Evolutionary conservation across 2,888 invertebrate genomes (phyloP), one percentile per base, ranked within the genome.

Genomic region (Mystacides longicornis): DNA sequence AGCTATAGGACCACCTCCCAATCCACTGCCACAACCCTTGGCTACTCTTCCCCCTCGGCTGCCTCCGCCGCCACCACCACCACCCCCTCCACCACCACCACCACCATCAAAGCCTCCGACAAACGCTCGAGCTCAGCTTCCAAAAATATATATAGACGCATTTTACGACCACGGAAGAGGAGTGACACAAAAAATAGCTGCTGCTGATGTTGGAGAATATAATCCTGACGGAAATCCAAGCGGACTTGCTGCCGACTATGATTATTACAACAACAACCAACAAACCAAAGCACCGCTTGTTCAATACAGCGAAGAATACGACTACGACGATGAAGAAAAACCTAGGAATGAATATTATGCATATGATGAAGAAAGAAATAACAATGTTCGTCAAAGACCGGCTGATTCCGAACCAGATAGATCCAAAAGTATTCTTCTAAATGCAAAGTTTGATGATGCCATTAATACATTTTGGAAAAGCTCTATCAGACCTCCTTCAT

Each of bases 131-230:
- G 68, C 71, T 2, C 65, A 68, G 18, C 73, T 75, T 1, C 71
- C 62, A 9, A 60, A 74, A 50, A 75, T 77, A 16, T 77, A 69
- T 62, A 71, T 77, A 11, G 76, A 77, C 59, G 77, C 77, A 0
- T 76, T 75, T 62, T 71, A 77, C 9, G 68, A 77, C 7, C 59
- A 60, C 33, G 66, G 71, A 20, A 67, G 74, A 63, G 77, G 77
- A n/a, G 69, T 72, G n/a, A 67, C 73, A 1, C 70, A 70, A 47
- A 69, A 71, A 51, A 71, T 74, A 19, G 67, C 70, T 60, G 68
- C 77, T 0, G 65, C 73, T 5, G 75, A 76, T 59, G 76, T 75
- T 1, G 67, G 66, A n/a, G 56, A 56, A 14, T 61, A 58, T 51
- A 52, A 37, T 45, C 46, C 57, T 5, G 19, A 21, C 22, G 47